Base-by-base conservation (phyloP, 2,797 vertebrate genomes). In the Cuculus canorus region DNA sequence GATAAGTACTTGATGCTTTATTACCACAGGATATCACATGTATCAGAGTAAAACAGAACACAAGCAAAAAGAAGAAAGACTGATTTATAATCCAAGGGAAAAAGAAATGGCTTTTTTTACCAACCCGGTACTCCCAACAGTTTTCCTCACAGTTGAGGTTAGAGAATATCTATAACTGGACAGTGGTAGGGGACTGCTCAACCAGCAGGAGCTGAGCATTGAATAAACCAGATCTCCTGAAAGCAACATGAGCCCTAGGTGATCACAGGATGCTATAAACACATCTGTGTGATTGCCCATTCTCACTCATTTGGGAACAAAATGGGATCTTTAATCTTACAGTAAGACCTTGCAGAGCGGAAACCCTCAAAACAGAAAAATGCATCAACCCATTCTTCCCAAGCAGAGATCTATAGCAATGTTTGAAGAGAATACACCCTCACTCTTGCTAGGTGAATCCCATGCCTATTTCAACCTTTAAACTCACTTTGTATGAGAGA, bases 311-410 rank as follows among this genome's bases (percentile, higher is more conserved):
- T 68, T 60, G 53, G 57, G 68, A 87, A 48, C 37, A 73, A 66
- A 90, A 56, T 1, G 5, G 59, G n/a, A 72, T 68, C 48, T 84
- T 86, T 56, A 75, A 59, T 35, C 45, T 30, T 21, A 16, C 0
- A 0, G 32, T 61, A 82, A 57, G 14, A 78, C 11, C 60, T 37
- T 33, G 27, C 53, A 70, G 27, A 80, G 53, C 0, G 0, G 76
- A 94, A 86, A 64, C 7, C 10, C 45, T 88, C 25, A 41, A 76
- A 89, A 52, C 35, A 79, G 64, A n/a, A 63, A 91, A 83, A 75
- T 15, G 9, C 1, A 0, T 52, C 76, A 82, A 19, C 4, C 6
- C 10, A 16, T 70, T 63, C 28, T 72, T 59, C 52, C 63, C 27
- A 66, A 52, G 83, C 15, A 50, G 70, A 63, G 41, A 66, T 50